Evolutionary conservation across 2,888 invertebrate genomes (phyloP), one percentile per base, ranked within the genome.

Genomic region (Hydrotaea diabolus): DNA sequence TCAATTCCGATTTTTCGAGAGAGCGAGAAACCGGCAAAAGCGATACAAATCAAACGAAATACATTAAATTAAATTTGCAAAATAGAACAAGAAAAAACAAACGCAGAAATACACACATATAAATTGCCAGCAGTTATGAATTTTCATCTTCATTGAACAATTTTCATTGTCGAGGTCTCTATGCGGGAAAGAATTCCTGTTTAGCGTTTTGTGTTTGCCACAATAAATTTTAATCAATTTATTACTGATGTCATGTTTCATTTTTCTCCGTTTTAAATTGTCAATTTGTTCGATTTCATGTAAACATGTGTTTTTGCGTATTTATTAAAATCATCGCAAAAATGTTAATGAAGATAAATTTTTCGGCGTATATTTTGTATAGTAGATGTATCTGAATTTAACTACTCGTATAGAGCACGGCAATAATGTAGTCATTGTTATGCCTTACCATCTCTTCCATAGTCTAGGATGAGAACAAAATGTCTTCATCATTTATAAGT

Each of bases 281-380:
- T 69, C 69, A 66, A 66, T 66, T 66, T 66, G 39, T 66, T 66
- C 66, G 66, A 39, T 69, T 69, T 23, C 43, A 11, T 69, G 69
- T 69, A 69, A 69, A 69, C 46, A 43, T 23, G 46, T 8, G 31
- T 69, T 69, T 69, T 2, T 19, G 23, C 43, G 13, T 23, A 46
- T 69, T 23, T 43, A 46, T 46, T 43, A 69, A 69, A 46, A 23
- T 46, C 69, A 15, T 69, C 69, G 46, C 46, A 21, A 46, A 23
- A 46, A 69, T 21, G 23, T 69, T 69, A 69, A 69, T 69, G 43
- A 43, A 69, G 19, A 43, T 46, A 21, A 13, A 69, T 69, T 13
- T 15, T 23, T 4, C 43, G 8, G 43, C 39, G 39, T 3, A 13
- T 11, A 46, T n/a, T n/a, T n/a, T n/a, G n/a, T n/a, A n/a, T n/a